Base-by-base conservation (phyloP, 2,888 invertebrate genomes). In the Drosophila sordidapex region DNA sequence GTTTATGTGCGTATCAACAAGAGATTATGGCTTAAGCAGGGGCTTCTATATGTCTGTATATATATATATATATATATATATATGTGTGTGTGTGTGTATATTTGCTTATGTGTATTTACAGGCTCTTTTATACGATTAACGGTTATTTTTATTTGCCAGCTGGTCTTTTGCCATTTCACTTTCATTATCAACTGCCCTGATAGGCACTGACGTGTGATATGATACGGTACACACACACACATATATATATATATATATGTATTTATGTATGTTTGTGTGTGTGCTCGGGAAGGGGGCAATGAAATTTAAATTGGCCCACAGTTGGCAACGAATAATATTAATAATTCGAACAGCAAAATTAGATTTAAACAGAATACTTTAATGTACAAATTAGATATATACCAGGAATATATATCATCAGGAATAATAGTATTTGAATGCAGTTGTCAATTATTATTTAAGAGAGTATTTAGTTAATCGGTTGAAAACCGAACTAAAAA, bases 91-190 rank as follows among this genome's bases (percentile, higher is more conserved):
- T 18, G 0, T 38, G 1, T 18, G 7, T 38, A 0, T 18, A 8
- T 40, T 0, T 2, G 4, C 40, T 25, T 31, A 11, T 36, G 49
- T 56, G 38, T n/a, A 40, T 21, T 33, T 43, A 11, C 10, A 43
- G 27, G 51, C 15, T 48, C 11, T 52, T 27, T 58, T 43, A n/a
- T 40, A 15, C 29, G 29, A 11, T 51, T 29, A 51, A 51, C n/a
- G 51, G 25, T 46, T 46, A 46, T 46, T 18, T 57, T 59, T 59
- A 58, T 66, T 61, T 35, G 60, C 59, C 54, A 68, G 70, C 62
- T 74, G 63, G 71, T 35, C 65, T 70, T 54, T 64, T 65, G 68
- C 62, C 74, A 78, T 85, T 83, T 83, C 86, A 85, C 86, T 83
- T 83, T 83, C 76, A 69, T 79, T 85, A 77, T 74, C 81, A 79